Evolutionary conservation across 2,797 vertebrate species (phyloP).

Genomic region (Meda fulgida): DNA sequence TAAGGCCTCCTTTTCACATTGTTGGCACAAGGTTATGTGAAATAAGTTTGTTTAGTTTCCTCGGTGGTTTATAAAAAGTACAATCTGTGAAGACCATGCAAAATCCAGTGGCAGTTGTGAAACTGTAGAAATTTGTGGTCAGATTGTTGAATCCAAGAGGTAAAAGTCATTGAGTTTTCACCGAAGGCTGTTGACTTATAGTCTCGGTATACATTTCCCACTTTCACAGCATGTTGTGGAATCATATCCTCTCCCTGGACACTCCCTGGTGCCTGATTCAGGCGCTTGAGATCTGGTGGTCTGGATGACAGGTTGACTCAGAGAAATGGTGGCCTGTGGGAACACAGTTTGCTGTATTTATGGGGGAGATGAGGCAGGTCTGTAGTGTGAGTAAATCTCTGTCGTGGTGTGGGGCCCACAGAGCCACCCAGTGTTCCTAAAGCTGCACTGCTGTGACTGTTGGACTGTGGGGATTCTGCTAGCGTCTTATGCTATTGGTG

Average conservation of each 20-base stretch:
- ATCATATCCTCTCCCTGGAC: conserved; percentile 39
- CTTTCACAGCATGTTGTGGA: conserved; percentile 34
- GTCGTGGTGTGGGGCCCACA: conserved; percentile 63
- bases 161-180: conserved; percentile 24
- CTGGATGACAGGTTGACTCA: conserved; percentile 28
- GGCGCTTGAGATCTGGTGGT: conserved; percentile 30
- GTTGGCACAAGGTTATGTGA: conserved; percentile 35
- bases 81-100: conserved; percentile 5
- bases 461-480: not conserved
- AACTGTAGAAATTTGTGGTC: conserved; percentile 24
- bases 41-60: conserved; percentile 32
- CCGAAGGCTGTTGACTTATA: conserved; percentile 5
- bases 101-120: conserved; percentile 12
- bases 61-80: conserved; percentile 5
- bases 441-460: conserved; percentile 48
- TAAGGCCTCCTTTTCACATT: conserved; percentile 60
- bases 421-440: conserved; percentile 62
- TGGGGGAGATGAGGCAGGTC: conserved; percentile 54
- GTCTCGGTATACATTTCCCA: conserved; percentile 33
- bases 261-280: not conserved
- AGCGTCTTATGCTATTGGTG: not conserved
- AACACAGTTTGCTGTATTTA: conserved; percentile 62
- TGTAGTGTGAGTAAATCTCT: conserved; percentile 61
- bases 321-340: conserved; percentile 34
- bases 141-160: conserved; percentile 26